Evolutionary conservation across 2,113 vertebrate species (phyloP), one percentile per base, ranked within the genome.

Genomic region (Ochotona princeps): DNA sequence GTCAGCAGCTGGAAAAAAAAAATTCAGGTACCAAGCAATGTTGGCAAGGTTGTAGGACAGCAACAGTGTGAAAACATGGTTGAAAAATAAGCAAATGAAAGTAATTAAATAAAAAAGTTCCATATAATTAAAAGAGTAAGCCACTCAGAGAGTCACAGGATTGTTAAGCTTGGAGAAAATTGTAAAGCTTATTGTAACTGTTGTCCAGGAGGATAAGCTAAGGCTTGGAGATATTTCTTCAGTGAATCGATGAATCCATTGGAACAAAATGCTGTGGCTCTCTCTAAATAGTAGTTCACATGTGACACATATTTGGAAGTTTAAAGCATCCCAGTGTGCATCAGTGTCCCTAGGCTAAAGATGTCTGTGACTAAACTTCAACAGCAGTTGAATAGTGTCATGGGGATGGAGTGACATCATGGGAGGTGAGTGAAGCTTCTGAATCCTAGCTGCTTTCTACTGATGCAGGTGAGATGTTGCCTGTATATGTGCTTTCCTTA

Each of bases 71-170:
- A 49, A 57, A 54, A 72, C 78, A 8, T 70, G n/a, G 86, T 38
- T 47, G 80, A 92, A 86, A 93, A 85, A 74, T 79, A 66, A 88
- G 25, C 44, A 49, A 89, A 18, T 69, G 15, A 51, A 67, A 10
- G 7, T 72, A 60, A 84, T 69, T 60, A 61, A 80, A 81, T 25
- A 51, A 54, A 57, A 57, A 26, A 54, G 4, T 81, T 89, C n/a
- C 25, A 6, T 65, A n/a, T n/a, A 70, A 25, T 82, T 78, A 83
- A 72, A 89, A 65, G 30, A 74, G 49, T 26, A 57, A 32, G 4
- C 13, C 51, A 21, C 20, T 82, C 7, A 49, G 54, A 95, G n/a
- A 28, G 25, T 79, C 21, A n/a, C 14, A 87, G 44, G 35, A 23
- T 72, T 91, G 44, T 74, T 85, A 44, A 2, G 30, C 7, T n/a